phyloP scores from a whole-genome alignment of 2,888 invertebrate species.

The Clanis bilineata region DNA sequence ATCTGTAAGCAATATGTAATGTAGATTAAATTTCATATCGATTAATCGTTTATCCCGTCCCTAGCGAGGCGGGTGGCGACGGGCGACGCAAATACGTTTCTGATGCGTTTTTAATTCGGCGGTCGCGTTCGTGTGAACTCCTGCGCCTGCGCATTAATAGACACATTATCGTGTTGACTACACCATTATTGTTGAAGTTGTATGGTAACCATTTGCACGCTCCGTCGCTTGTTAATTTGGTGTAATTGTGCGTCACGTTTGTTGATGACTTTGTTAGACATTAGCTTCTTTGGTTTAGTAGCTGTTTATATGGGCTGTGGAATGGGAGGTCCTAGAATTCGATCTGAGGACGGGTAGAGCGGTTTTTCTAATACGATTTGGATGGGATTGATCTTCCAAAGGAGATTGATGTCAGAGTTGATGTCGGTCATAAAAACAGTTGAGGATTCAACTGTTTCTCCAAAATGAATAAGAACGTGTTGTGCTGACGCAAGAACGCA shows the following conservation, averaged over 20 bases:
- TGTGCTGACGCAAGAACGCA: too few species aligned
- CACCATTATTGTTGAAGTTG: slow-evolving; percentile 35
- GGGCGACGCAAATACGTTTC: slow-evolving; percentile 72
- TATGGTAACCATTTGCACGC: slow-evolving; percentile 37
- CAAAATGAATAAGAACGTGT: too few species aligned
- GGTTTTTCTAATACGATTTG: too few species aligned
- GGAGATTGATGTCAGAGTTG: too few species aligned
- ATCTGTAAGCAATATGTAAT: not conserved
- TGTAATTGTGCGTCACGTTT: not conserved
- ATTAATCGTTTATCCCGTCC: slow-evolving; percentile 17
- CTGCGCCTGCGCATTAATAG: slow-evolving; percentile 70
- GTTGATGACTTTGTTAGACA: not conserved
- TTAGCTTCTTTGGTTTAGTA: too few species aligned
- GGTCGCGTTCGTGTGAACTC: slow-evolving; percentile 73
- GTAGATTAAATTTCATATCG: not conserved
- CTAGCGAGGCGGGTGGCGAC: slow-evolving; percentile 49
- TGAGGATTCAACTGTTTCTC: too few species aligned
- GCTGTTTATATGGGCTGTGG: too few species aligned
- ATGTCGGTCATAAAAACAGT: too few species aligned
- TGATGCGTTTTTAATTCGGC: slow-evolving; percentile 77
- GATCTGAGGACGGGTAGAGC: too few species aligned
- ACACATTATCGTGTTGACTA: slow-evolving; percentile 59
- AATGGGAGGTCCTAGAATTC: too few species aligned
- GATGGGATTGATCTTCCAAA: too few species aligned
- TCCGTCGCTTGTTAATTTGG: slow-evolving; percentile 15